Percentiles rank a stretch among this genome's conserved stretches.
These are phyloP conservation scores for Brachyistius frenatus DNA, from an alignment of 2,113 vertebrate genomes.

Conservation along the genomic window DNA sequence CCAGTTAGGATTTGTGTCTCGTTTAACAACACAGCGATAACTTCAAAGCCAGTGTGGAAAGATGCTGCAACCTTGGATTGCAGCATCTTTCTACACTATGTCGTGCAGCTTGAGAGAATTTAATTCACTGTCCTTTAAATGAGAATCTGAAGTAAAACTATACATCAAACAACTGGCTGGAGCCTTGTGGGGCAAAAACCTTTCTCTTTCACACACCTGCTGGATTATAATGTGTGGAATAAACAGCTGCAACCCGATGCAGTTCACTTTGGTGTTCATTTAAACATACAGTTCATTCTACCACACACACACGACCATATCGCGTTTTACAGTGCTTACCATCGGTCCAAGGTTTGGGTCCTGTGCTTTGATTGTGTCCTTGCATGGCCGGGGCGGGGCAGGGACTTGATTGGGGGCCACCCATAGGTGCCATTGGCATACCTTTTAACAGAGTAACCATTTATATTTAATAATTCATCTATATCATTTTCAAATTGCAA, in stretches of 20 bases:
- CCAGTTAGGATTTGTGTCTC: too few species aligned
- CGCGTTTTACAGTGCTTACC: constrained; percentile 67
- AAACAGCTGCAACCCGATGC: neutral
- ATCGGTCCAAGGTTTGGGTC: constrained; percentile 88
- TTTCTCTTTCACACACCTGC: too few species aligned
- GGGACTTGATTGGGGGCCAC: constrained; percentile 80
- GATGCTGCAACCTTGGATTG: too few species aligned
- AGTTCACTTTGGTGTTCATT: neutral
- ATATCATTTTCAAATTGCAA: accelerated
- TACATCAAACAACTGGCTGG: too few species aligned
- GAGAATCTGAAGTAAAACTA: too few species aligned
- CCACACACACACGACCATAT: too few species aligned
- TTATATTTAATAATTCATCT: neutral
- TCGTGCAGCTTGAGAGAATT: too few species aligned
- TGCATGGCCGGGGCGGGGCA: constrained; percentile 83
- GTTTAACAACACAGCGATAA: too few species aligned
- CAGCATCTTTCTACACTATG: too few species aligned
- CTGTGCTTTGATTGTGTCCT: constrained; percentile 80
- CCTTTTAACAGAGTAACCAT: constrained; percentile 70
- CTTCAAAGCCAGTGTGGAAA: too few species aligned
- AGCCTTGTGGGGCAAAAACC: too few species aligned
- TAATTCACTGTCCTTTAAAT: too few species aligned
- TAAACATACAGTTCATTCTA: neutral
- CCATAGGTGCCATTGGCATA: constrained; percentile 84
- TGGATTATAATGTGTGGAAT: neutral